Percentiles rank a stretch among this genome's conserved stretches.
phyloP scores from a whole-genome alignment of 1,140 invertebrate genomes.

The Pseudobourletiella spinata region DNA sequence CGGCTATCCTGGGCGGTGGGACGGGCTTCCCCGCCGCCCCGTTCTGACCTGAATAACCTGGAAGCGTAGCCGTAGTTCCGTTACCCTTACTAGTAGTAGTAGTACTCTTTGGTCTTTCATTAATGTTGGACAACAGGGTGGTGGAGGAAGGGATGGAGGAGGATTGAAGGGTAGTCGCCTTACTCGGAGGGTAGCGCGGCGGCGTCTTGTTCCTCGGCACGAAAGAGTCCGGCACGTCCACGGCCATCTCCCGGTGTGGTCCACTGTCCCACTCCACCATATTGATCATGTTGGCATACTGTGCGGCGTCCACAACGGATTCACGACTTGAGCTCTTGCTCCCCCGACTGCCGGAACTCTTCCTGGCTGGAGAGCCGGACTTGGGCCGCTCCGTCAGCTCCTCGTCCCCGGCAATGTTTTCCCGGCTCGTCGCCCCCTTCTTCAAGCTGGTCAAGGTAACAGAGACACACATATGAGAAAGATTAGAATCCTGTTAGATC shows the following conservation, averaged over 20 bases:
- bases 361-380: constrained; percentile 2
- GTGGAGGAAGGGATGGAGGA: constrained; percentile 10
- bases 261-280: constrained; percentile 45
- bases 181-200: constrained; percentile 73
- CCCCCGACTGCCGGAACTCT: constrained; percentile 14
- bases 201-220: constrained; percentile 81
- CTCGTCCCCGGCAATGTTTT: constrained; percentile 18
- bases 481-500: no score
- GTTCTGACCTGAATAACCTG: constrained; percentile 31
- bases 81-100: constrained; percentile 15
- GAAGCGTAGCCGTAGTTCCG: constrained; percentile 32
- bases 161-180: constrained; percentile 30
- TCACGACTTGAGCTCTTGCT: constrained; percentile 34
- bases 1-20: constrained; percentile 63
- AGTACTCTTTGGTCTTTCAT: constrained; percentile 37
- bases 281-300: constrained; percentile 40
- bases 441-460: neutral
- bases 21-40: constrained; percentile 50
- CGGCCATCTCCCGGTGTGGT: constrained; percentile 91
- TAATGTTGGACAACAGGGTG: constrained; percentile 36
- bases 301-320: constrained; percentile 30
- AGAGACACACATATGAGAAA: no score
- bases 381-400: constrained; percentile 24
- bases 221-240: constrained; percentile 94
- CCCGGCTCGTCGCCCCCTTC: constrained; percentile 17